Evolutionary conservation across 1,140 invertebrate species (phyloP), one percentile per base, ranked within the genome.

Genomic region (Acromyrmex charruanus): DNA sequence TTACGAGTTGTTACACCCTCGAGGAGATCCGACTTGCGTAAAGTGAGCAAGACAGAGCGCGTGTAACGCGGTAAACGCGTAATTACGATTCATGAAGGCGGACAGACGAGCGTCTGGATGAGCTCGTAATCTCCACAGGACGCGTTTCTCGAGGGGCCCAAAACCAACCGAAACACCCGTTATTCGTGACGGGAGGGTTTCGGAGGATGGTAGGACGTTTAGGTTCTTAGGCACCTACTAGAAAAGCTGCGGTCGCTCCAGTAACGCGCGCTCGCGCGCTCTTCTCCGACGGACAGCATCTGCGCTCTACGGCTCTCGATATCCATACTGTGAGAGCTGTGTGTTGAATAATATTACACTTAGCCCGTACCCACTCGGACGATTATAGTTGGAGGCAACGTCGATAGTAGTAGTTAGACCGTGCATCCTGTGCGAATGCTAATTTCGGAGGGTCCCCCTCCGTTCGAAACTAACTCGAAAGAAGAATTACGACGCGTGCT

Each of bases 331-430:
- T 51, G 95, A 95, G 94, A 95, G 94, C 94, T 93, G 94, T 94
- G 94, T 94, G 94, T 90, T 94, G 95, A 95, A 95, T 95, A 95
- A 95, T 95, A 95, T 95, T 95, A 95, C 93, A 95, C 94, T 94
- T 94, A 95, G 94, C 91, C 94, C 94, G 89, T 93, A 94, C 91
- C 93, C 92, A 92, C 94, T 94, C 92, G 91, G 90, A 94, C 95
- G 95, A 95, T 95, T 95, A 95, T 95, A 95, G 94, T 95, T 95
- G 93, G 91, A 93, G 91, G 92, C 84, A 94, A 94, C 94, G 91
- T 90, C 91, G 91, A 95, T 95, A 95, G 94, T 95, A 95, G 94
- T 94, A 95, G 95, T 95, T 95, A 94, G 95, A 95, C 93, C 95
- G 94, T 95, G 94, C 94, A 95, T 95, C 95, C 95, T 95, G 94